Conservation (phyloP, 2,113 vertebrate genomes). For the Felis chaus region DNA sequence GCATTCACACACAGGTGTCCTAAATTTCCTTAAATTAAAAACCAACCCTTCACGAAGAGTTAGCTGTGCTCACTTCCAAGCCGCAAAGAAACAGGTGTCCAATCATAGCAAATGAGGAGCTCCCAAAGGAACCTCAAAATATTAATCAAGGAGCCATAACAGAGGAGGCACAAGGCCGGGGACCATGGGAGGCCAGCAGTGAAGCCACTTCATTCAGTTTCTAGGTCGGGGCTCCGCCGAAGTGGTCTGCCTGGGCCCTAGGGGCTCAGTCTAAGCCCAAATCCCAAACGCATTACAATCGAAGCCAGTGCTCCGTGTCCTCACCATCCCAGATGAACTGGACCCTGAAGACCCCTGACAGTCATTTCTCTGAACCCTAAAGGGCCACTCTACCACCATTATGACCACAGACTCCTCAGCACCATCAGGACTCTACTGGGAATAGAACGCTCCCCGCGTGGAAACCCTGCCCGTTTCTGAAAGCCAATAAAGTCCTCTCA, state of each 20-base stretch:
- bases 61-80: not conserved
- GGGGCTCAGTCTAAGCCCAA: not conserved
- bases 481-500: not conserved
- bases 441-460: rapidly evolving
- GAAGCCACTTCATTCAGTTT: too few relatives aligned
- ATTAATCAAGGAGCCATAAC: not conserved
- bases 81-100: conserved; percentile 19
- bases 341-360: not conserved
- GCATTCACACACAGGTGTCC: conserved; percentile 68
- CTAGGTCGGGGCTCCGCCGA: not conserved
- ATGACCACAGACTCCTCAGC: not conserved
- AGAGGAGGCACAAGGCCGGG: not conserved
- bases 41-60: not conserved
- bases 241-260: not conserved
- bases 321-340: not conserved
- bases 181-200: not conserved
- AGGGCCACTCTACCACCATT: not conserved
- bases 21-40: conserved; percentile 57
- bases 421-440: rapidly evolving
- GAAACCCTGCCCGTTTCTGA: not conserved
- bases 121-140: not conserved
- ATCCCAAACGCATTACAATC: not conserved
- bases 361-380: not conserved
- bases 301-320: not conserved
- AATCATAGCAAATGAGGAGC: not conserved